A percentile compares a stretch with the other conserved stretches of the same genome.
Conservation (phyloP, 2,113 vertebrate genomes). For the Prochilodus magdalenae region DNA sequence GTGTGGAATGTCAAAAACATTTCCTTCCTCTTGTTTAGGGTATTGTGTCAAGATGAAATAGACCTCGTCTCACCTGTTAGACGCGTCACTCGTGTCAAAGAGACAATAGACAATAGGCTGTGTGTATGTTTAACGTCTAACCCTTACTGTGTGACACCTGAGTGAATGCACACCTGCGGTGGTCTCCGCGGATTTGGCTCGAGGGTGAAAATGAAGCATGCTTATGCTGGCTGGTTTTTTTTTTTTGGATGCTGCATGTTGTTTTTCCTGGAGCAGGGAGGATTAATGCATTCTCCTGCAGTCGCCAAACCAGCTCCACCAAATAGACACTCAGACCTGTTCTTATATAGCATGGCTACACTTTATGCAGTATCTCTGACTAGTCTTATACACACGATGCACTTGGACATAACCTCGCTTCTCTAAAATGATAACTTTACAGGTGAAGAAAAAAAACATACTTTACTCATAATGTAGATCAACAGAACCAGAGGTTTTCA, state of each 20-base stretch:
- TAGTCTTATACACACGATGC: too few relatives aligned
- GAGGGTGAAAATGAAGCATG: background rate
- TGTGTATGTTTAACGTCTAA: slow-evolving; percentile 4
- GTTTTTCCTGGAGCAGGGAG: slow-evolving; percentile 7
- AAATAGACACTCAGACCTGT: slow-evolving; percentile 1
- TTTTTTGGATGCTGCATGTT: background rate
- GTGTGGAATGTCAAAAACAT: slow-evolving; percentile 20
- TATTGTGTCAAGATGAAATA: slow-evolving; percentile 23
- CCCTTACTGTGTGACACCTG: slow-evolving; percentile 17
- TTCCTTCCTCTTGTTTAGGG: slow-evolving; percentile 15
- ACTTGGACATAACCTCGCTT: too few relatives aligned
- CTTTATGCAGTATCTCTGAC: too few relatives aligned
- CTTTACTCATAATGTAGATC: too few relatives aligned
- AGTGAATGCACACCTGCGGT: slow-evolving; percentile 18
- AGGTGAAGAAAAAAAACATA: too few relatives aligned
- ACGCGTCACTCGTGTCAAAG: slow-evolving; percentile 6
- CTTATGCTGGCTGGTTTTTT: background rate
- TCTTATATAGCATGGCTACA: too few relatives aligned
- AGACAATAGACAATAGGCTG: slow-evolving; percentile 36
- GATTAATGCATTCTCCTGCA: slow-evolving; percentile 25
- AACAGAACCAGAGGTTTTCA: too few relatives aligned
- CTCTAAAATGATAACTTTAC: too few relatives aligned
- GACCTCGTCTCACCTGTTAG: slow-evolving; percentile 25
- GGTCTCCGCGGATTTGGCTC: background rate
- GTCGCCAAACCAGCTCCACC: background rate